Evolutionary conservation across 2,888 invertebrate species (phyloP).

Genomic region (Chrysodeixis includens): DNA sequence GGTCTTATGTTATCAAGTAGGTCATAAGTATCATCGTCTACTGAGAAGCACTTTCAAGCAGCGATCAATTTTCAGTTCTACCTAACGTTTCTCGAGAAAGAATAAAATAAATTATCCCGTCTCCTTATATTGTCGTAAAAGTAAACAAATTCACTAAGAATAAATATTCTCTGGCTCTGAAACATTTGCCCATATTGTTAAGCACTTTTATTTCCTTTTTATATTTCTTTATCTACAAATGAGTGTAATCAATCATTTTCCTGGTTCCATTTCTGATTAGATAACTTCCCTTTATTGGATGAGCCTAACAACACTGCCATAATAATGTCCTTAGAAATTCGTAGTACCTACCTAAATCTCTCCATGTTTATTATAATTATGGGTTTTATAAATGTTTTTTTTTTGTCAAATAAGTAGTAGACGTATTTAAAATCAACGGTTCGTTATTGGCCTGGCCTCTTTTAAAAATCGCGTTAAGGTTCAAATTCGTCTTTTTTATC

Average conservation of each 20-base stretch:
- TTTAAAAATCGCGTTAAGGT: neutral
- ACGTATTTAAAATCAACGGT: no score
- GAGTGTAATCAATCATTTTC: conserved; percentile 28
- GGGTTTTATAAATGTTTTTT: no score
- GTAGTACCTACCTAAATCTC: no score
- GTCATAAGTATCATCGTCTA: no score
- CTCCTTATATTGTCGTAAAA: neutral
- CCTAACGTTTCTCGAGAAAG: neutral
- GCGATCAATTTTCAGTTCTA: no score
- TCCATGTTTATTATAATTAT: neutral
- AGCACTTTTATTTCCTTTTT: neutral
- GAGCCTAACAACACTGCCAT: neutral
- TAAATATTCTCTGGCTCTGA: neutral
- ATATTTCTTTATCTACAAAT: neutral
- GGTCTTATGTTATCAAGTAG: no score
- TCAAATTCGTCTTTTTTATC: neutral
- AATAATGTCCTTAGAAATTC: neutral
- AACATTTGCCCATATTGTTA: neutral
- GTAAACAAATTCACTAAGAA: conserved; percentile 1
- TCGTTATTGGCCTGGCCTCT: no score
- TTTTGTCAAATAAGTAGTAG: no score
- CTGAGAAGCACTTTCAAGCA: no score
- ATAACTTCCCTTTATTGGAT: conserved; percentile 26
- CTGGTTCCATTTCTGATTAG: conserved; percentile 21
- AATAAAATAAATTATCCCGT: neutral